phyloP scores from a whole-genome alignment of 2,888 invertebrate genomes.

The Pandemis corylana region DNA sequence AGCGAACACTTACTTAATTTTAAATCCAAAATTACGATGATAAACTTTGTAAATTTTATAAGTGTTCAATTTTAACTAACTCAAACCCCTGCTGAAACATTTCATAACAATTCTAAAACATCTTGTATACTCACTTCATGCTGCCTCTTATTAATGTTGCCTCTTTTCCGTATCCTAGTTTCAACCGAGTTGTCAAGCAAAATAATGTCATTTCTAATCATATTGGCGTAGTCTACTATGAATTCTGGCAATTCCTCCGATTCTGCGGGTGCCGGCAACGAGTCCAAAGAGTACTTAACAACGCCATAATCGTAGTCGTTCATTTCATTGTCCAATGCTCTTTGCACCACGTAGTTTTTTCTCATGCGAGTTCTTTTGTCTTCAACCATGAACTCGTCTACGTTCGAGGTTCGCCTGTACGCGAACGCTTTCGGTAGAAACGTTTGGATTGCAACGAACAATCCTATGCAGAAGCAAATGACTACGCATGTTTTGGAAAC shows the following conservation, averaged over 20 bases:
- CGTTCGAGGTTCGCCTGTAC: slow-evolving; percentile 57
- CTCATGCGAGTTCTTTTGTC: slow-evolving; percentile 66
- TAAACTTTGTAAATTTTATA: too few species aligned
- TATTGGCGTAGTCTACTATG: slow-evolving; percentile 74
- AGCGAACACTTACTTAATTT: too few species aligned
- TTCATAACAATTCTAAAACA: neutral
- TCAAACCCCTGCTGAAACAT: too few species aligned
- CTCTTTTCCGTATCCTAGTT: slow-evolving; percentile 74
- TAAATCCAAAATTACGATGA: too few species aligned
- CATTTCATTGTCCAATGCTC: slow-evolving; percentile 59
- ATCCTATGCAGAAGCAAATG: slow-evolving; percentile 58
- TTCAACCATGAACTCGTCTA: slow-evolving; percentile 65
- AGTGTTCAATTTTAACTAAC: too few species aligned
- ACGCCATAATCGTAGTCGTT: slow-evolving; percentile 57
- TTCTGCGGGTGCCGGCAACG: slow-evolving; percentile 56
- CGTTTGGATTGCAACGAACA: slow-evolving; percentile 61
- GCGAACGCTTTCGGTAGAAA: slow-evolving; percentile 63
- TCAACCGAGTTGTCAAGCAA: slow-evolving; percentile 75
- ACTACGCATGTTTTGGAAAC: slow-evolving; percentile 55
- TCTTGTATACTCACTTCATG: slow-evolving; percentile 57
- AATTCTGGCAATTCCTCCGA: slow-evolving; percentile 69
- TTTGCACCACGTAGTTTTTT: slow-evolving; percentile 67
- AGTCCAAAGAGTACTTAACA: slow-evolving; percentile 54
- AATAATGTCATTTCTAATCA: slow-evolving; percentile 75
- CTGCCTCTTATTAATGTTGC: slow-evolving; percentile 69